Base-by-base conservation (phyloP, 2,888 invertebrate genomes). In the Hipparchia semele region DNA sequence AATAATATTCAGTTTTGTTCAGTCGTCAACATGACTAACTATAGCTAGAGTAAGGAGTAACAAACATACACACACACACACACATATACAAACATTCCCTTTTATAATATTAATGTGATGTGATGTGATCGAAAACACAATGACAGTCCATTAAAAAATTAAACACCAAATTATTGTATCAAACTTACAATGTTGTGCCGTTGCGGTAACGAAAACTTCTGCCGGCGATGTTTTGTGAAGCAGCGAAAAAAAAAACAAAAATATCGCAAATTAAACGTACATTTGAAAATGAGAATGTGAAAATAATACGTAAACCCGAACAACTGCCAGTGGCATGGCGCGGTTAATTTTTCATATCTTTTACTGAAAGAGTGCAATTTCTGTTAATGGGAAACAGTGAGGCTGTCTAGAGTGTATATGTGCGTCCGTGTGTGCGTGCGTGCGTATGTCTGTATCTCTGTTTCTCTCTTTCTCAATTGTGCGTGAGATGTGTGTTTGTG, bases 281-380 rank as follows among this genome's bases (percentile, higher is more conserved):
- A 72, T 79, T 81, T 77, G 79, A 76, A 80, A 84, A 80, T 80
- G 81, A 77, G 80, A 82, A 81, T 77, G 75, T 68, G 75, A 68
- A 79, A 77, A 77, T 77, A 77, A 80, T 78, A 78, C 70, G 75
- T 67, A 64, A 73, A 72, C 61, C 66, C 67, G 77, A 70, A 76
- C 82, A 81, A 80, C 78, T 82, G 84, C 76, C 76, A 46, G 64
- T 75, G 80, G 73, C 81, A 70, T 72, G 49, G 62, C 69, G 76
- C 70, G 78, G 79, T 79, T 76, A 71, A 78, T 77, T 80, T 83
- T 83, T 76, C 78, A 71, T 60, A 45, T 77, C 66, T 79, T 77
- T 79, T 78, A 77, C 64, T 70, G 70, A 53, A 67, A 72, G 68
- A 72, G 73, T 71, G 69, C 67, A 73, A 67, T 73, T 65, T 73